These are phyloP conservation scores for Nebria ingens DNA, from an alignment of 1,140 invertebrate species.

Conservation along the genomic window DNA sequence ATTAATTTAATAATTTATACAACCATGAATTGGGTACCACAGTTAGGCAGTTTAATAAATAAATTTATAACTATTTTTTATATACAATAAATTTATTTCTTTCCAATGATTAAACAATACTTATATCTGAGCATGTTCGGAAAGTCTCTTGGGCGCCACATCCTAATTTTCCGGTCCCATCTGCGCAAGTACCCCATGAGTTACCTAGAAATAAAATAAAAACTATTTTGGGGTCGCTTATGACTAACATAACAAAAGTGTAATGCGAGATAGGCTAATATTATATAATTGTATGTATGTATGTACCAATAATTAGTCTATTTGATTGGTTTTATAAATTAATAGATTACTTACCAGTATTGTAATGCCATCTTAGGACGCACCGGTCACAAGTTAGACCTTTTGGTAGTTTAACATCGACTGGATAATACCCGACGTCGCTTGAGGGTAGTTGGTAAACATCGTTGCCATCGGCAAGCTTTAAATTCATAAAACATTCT, in stretches of 20 bases:
- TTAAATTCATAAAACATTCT: slow-evolving; percentile 45
- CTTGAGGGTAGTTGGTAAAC: slow-evolving; percentile 19
- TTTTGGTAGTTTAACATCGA: slow-evolving; percentile 38
- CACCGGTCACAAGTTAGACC: slow-evolving; percentile 51
- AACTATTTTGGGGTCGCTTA: too few relatives aligned
- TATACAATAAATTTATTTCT: too few relatives aligned
- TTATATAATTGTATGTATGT: too few relatives aligned
- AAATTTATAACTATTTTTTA: background rate
- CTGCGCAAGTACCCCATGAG: slow-evolving; percentile 42
- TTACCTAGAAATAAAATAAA: slow-evolving; percentile 33
- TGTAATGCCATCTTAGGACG: slow-evolving; percentile 58
- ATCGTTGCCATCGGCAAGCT: slow-evolving; percentile 35
- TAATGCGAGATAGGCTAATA: slow-evolving; percentile 1
- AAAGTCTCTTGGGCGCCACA: slow-evolving; percentile 59
- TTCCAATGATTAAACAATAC: slow-evolving; percentile 37
- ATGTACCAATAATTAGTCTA: too few relatives aligned
- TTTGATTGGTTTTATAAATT: too few relatives aligned
- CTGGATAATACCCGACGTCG: slow-evolving; percentile 25
- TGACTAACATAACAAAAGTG: slow-evolving; percentile 10
- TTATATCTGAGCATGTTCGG: slow-evolving; percentile 55
- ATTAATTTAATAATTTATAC: too few relatives aligned
- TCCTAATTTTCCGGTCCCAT: slow-evolving; percentile 36
- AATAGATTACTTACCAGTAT: slow-evolving; percentile 32
- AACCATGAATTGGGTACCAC: too few relatives aligned
- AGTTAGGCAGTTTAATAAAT: too few relatives aligned